Percentiles rank a stretch among this genome's conserved stretches.
phyloP scores from a whole-genome alignment of 2,113 vertebrate species.

The Nothobranchius furzeri region DNA sequence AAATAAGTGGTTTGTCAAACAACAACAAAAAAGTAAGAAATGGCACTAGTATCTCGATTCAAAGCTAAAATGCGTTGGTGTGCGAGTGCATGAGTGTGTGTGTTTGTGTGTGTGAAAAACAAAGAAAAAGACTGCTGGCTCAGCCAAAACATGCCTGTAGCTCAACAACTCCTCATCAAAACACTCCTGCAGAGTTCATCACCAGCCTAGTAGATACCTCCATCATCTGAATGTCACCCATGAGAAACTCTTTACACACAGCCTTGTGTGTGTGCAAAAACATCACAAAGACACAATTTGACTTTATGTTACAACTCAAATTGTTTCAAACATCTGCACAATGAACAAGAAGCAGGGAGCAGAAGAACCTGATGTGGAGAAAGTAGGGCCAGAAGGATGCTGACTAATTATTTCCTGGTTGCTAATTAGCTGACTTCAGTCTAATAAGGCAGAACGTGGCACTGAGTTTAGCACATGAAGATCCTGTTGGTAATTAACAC shows the following conservation, averaged over 20 bases:
- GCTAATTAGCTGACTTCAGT: slow-evolving; percentile 55
- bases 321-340: slow-evolving; percentile 9
- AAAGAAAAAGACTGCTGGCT: neutral
- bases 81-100: slow-evolving; percentile 5
- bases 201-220: slow-evolving; percentile 42
- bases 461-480: slow-evolving; percentile 57
- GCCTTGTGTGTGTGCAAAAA: too few relatives aligned
- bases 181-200: slow-evolving; percentile 70
- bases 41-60: too few relatives aligned
- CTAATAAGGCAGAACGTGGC: slow-evolving; percentile 65
- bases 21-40: too few relatives aligned
- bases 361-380: slow-evolving; percentile 31
- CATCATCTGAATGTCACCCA: slow-evolving; percentile 27
- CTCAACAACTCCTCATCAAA: slow-evolving; percentile 41
- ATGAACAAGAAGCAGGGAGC: slow-evolving; percentile 14
- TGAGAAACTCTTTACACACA: too few relatives aligned
- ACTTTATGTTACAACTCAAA: slow-evolving; percentile 7
- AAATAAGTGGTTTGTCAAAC: too few relatives aligned
- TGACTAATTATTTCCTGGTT: slow-evolving; percentile 65
- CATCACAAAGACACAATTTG: slow-evolving; percentile 1
- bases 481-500: slow-evolving; percentile 63
- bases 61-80: too few relatives aligned
- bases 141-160: slow-evolving; percentile 46
- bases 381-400: slow-evolving; percentile 62
- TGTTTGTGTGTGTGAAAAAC: slow-evolving; percentile 12